Evolutionary conservation across 2,113 vertebrate species (phyloP), one percentile per base, ranked within the genome.

Genomic region (Leptodactylus fuscus): DNA sequence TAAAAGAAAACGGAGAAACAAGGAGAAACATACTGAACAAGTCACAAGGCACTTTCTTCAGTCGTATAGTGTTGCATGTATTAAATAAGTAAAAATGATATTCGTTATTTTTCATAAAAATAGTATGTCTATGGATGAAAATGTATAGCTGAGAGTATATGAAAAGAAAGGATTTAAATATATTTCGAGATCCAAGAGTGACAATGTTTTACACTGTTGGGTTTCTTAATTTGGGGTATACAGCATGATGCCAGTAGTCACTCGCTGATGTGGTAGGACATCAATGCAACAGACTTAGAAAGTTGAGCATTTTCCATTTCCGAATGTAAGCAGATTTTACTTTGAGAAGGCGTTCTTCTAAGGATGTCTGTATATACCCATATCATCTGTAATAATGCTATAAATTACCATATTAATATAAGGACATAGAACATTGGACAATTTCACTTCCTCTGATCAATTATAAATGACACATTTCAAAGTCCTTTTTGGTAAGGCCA

Each of bases 341-440:
- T 22, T 44, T 9, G 36, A 3, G 36, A n/a, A 41, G 44, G 5
- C 8, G 46, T 73, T 41, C 11, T 36, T 22, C 18, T 22, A 70
- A 38, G 32, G 18, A 22, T 2, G 2, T 10, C 34, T 73, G n/a
- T 7, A 27, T 8, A 49, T 48, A 75, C 24, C n/a, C 38, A 48
- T 29, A 15, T 29, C 34, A 71, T 22, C 69, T n/a, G n/a, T 74
- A 49, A 49, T 29, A 53, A 32, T 1, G 20, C 24, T 48, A 76
- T 58, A 79, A 79, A 60, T 65, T 65, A 62, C 81, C 32, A 16
- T n/a, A 71, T 36, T 71, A 69, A 69, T 38, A 69, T 70, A 38
- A 27, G 13, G 13, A 81, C n/a, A 65, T 65, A 81, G 16, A 69
- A 67, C n/a, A 46, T 8, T 24, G 36, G 53, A 67, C 24, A 67